These are phyloP conservation scores for Tetramorium simillimum DNA, from an alignment of 1,140 invertebrate genomes.

Conservation along the genomic window DNA sequence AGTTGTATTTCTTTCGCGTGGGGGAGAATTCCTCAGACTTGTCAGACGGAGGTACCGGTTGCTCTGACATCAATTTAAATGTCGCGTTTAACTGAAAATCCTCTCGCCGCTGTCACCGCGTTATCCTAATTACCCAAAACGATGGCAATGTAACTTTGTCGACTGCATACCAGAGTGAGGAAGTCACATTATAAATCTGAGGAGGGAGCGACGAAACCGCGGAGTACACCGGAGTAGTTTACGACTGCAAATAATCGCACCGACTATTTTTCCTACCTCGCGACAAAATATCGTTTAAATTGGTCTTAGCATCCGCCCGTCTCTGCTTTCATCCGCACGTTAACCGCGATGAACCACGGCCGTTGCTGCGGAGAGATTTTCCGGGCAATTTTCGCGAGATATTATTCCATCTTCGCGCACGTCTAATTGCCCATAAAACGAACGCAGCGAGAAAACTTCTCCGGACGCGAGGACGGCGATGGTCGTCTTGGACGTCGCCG, in stretches of 20 bases:
- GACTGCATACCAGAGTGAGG: background rate
- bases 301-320: background rate
- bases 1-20: background rate
- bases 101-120: background rate
- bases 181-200: background rate
- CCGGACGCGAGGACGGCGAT: background rate
- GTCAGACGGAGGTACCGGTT: background rate
- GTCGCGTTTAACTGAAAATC: background rate
- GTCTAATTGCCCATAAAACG: constrained; percentile 43
- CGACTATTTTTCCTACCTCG: background rate
- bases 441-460: background rate
- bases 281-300: constrained; percentile 11
- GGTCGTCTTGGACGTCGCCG: background rate
- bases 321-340: background rate
- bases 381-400: constrained; percentile 23
- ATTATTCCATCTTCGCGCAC: constrained; percentile 27
- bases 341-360: background rate
- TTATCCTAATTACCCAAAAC: constrained; percentile 30
- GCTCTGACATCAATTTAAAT: background rate
- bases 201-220: background rate
- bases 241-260: background rate
- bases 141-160: background rate
- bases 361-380: constrained; percentile 3
- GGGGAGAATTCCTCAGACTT: background rate
- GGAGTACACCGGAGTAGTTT: too few species aligned